These are phyloP conservation scores for Turritopsis dohrnii DNA, from an alignment of 30 jellyfish, hydroid and myxozoan species.

Conservation along the genomic window DNA sequence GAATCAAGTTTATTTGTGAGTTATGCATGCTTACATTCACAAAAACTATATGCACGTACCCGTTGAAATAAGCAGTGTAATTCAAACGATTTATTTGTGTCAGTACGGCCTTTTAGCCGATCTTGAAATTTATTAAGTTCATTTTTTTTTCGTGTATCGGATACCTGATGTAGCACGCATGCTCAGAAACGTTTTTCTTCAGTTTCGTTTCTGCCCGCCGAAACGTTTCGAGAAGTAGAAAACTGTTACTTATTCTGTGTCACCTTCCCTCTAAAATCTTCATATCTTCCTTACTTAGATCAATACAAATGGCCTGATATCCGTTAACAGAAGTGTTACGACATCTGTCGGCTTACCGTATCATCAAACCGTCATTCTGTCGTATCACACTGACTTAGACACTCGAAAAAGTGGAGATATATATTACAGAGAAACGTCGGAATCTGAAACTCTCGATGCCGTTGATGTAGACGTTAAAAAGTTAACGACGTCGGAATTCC, in stretches of 20 bases:
- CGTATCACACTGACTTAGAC: neutral
- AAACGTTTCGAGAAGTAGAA: too few species aligned
- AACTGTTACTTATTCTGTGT: too few species aligned
- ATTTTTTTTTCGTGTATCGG: too few species aligned
- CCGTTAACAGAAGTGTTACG: neutral
- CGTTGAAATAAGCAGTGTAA: neutral
- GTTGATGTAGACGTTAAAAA: neutral
- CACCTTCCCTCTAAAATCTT: too few species aligned
- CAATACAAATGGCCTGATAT: neutral
- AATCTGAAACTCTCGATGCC: neutral
- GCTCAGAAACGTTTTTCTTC: too few species aligned
- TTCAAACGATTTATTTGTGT: neutral
- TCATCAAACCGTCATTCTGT: neutral
- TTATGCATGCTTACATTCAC: neutral
- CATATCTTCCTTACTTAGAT: neutral
- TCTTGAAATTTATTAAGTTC: neutral
- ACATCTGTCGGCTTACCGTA: neutral
- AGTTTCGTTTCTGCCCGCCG: too few species aligned
- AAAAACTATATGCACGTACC: neutral
- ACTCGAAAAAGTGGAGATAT: neutral
- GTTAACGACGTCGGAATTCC: neutral
- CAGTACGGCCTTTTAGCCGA: neutral
- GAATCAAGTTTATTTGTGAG: neutral
- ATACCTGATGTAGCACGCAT: too few species aligned
- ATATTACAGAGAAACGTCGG: slow-evolving; percentile 9